A percentile compares a stretch with the other conserved stretches of the same genome.
Evolutionary conservation across 2,888 invertebrate species (phyloP).

Genomic region (Laspeyria flexula): DNA sequence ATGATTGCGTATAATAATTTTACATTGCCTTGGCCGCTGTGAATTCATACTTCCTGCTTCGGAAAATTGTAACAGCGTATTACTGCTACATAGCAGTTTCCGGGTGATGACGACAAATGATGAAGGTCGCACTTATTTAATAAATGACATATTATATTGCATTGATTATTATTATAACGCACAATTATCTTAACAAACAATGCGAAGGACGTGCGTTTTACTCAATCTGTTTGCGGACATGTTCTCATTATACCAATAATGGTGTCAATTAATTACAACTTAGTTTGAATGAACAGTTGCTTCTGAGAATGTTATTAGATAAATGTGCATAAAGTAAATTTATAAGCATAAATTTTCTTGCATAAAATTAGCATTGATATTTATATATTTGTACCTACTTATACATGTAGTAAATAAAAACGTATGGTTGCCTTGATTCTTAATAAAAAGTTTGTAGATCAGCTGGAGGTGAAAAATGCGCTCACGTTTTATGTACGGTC

Average conservation of each 20-base stretch:
- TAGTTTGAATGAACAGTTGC: too few species aligned
- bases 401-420: too few species aligned
- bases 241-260: neutral
- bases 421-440: too few species aligned
- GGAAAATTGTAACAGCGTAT: constrained; percentile 80
- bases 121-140: constrained; percentile 70
- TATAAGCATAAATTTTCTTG: too few species aligned
- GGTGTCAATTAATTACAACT: neutral
- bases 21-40: constrained; percentile 72
- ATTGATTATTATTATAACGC: constrained; percentile 46
- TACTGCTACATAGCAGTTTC: constrained; percentile 73
- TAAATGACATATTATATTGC: constrained; percentile 59
- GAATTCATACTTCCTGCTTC: constrained; percentile 79
- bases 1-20: constrained; percentile 69
- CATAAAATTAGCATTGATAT: too few species aligned
- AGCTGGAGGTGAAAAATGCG: constrained; percentile 17
- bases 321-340: too few species aligned
- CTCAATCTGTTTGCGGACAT: constrained; percentile 4
- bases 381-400: too few species aligned
- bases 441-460: constrained; percentile 5
- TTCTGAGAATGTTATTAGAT: too few species aligned
- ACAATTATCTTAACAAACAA: constrained; percentile 42
- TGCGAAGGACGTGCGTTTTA: constrained; percentile 15
- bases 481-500: constrained; percentile 26
- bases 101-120: constrained; percentile 75